Evolutionary conservation across 2,888 invertebrate genomes (phyloP).

Genomic region (Tortricodes alternella): DNA sequence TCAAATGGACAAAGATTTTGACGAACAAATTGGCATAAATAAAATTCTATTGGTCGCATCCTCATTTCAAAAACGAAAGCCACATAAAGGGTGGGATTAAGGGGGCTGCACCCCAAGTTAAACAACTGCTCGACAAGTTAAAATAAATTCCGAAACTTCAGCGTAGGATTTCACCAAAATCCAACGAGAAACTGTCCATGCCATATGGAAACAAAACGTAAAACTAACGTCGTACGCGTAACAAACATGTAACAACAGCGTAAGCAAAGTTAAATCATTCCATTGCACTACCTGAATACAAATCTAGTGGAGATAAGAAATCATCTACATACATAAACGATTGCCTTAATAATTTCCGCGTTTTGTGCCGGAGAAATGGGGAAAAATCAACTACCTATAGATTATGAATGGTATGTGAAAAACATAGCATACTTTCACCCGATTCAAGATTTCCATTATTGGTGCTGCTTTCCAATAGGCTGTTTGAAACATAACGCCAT

Average conservation of each 20-base stretch:
- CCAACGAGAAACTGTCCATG: constrained; percentile 44
- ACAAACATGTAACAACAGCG: constrained; percentile 41
- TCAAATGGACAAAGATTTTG: constrained; percentile 25
- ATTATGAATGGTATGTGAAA: constrained; percentile 37
- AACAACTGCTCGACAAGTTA: not conserved
- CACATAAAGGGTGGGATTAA: constrained; percentile 3
- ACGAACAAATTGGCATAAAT: constrained; percentile 29
- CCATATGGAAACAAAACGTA: constrained; percentile 47
- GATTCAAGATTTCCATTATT: constrained; percentile 67
- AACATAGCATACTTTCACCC: constrained; percentile 53
- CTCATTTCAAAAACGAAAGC: constrained; percentile 13
- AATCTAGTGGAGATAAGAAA: constrained; percentile 44
- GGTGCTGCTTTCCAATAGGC: constrained; percentile 71
- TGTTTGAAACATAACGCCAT: constrained; percentile 39
- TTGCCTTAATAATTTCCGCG: constrained; percentile 58
- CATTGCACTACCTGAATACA: constrained; percentile 41
- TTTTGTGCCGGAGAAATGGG: constrained; percentile 56
- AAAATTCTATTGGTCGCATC: constrained; percentile 23
- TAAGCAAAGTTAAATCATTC: constrained; percentile 41
- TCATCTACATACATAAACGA: constrained; percentile 42
- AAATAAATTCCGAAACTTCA: constrained; percentile 32
- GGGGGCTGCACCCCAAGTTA: constrained; percentile 21
- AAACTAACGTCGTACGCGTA: constrained; percentile 40
- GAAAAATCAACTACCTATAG: constrained; percentile 50
- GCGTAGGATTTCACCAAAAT: constrained; percentile 34